Conservation (phyloP, 2,113 vertebrate species). For the Ploceus nigricollis region DNA sequence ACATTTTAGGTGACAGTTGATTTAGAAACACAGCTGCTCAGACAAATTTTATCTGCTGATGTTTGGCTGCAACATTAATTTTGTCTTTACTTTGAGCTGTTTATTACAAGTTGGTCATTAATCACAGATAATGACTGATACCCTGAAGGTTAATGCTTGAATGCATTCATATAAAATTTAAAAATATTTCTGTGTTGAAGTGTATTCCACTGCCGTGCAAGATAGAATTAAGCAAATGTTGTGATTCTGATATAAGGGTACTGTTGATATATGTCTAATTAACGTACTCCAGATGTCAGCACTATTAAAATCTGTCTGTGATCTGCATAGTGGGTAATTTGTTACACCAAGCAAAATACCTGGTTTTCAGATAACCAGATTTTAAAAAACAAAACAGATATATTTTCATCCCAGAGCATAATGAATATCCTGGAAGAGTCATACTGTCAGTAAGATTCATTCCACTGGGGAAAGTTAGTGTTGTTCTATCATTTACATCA, state of each 20-base stretch:
- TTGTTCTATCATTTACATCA: background rate
- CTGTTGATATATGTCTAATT: background rate
- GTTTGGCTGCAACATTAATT: conserved; percentile 41
- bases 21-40: conserved; percentile 6
- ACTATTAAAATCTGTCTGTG: background rate
- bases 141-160: background rate
- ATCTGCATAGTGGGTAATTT: background rate
- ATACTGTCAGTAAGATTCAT: background rate
- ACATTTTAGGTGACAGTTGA: conserved; percentile 12
- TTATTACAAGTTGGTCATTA: background rate
- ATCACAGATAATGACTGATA: conserved; percentile 17
- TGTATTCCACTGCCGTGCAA: background rate
- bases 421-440: background rate
- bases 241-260: background rate
- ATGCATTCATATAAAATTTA: background rate
- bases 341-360: background rate
- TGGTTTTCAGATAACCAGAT: background rate
- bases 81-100: conserved; percentile 9
- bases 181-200: background rate
- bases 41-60: background rate
- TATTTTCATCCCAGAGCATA: background rate
- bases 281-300: background rate
- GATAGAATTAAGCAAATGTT: background rate
- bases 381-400: background rate
- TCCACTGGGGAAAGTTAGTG: background rate